phyloP scores from a whole-genome alignment of 2,113 vertebrate species.

The Bufo bufo region DNA sequence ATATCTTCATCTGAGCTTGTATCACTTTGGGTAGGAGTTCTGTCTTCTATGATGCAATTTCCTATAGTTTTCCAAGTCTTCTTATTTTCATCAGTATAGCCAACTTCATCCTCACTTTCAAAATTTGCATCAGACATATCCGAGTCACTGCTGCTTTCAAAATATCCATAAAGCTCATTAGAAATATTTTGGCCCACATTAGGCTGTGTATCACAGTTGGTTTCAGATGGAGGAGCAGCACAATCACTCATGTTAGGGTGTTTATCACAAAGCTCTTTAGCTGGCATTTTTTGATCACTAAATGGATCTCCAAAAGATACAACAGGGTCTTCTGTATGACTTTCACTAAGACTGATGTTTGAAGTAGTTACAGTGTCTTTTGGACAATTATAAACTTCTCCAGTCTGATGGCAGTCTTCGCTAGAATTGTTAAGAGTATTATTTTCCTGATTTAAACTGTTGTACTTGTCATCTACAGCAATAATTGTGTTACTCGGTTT shows the following conservation, averaged over 20 bases:
- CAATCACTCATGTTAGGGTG: not conserved
- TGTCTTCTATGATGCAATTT: slow-evolving; percentile 16
- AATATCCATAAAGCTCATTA: not conserved
- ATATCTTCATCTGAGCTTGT: slow-evolving; percentile 33
- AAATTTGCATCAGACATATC: slow-evolving; percentile 57
- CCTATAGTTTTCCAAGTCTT: slow-evolving; percentile 44
- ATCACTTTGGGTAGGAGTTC: slow-evolving; percentile 49
- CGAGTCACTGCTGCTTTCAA: slow-evolving; percentile 44
- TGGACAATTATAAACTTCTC: slow-evolving; percentile 54
- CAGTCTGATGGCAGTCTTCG: slow-evolving; percentile 58
- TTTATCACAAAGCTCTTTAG: not conserved
- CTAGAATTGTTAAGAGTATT: not conserved
- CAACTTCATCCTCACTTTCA: slow-evolving; percentile 49
- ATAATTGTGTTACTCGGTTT: not conserved
- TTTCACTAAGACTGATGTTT: slow-evolving; percentile 31
- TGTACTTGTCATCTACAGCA: not conserved
- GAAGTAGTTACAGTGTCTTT: slow-evolving; percentile 57
- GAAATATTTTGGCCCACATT: not conserved
- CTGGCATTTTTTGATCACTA: not conserved
- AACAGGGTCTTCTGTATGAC: not conserved
- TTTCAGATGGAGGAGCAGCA: not conserved
- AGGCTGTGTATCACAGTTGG: not conserved
- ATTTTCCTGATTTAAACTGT: not conserved
- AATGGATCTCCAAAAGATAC: not conserved
- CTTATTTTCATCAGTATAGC: slow-evolving; percentile 46